Evolutionary conservation across 2,888 invertebrate genomes (phyloP), one percentile per base, ranked within the genome.

Genomic region (Harpalus rubripes): DNA sequence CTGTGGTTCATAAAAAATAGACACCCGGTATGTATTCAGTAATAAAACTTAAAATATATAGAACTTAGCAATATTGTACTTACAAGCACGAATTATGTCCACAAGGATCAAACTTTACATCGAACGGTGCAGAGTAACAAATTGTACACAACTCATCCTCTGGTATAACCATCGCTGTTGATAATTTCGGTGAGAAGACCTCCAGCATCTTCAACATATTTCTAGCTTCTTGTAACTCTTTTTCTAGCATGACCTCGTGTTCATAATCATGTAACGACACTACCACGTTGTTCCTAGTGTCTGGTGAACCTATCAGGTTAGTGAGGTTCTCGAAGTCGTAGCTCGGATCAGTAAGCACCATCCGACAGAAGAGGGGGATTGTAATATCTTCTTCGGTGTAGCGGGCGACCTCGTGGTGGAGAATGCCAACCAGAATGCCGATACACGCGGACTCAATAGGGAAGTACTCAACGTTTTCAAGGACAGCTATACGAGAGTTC

Each of bases 401-500:
- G 26, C 52, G 22, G 7, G 72, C 58, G 18, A 85, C 16, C 18
- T 85, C 85, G 58, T 85, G 32, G 52, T 26, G 63, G 8, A 78
- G 32, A n/a, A 85, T 58, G 10, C 22, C 80, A 12, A 85, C 15
- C n/a, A 85, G 12, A n/a, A 85, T 72, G 52, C 80, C 85, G 4
- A 85, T 41, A 16, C 80, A 68, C 0, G 85, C 85, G 10, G 85
- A 61, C 26, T 80, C 80, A 18, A 85, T 56, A 8, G 85, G 85
- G 15, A 85, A 85, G 16, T 80, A 85, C 18, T 85, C 85, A 0
- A 85, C 85, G 78, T 85, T 85, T 80, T 85, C 85, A 8, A 85
- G 39, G 10, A 80, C 80, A 10, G 80, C 80, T n/a, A 85, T 68
- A 6, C 85, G 65, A 7, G 85, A 85, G 18, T 85, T 85, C 85